A percentile compares a stretch with the other conserved stretches of the same genome.
phyloP scores from a whole-genome alignment of 1,140 invertebrate species.

The Conopomorpha cramerella region DNA sequence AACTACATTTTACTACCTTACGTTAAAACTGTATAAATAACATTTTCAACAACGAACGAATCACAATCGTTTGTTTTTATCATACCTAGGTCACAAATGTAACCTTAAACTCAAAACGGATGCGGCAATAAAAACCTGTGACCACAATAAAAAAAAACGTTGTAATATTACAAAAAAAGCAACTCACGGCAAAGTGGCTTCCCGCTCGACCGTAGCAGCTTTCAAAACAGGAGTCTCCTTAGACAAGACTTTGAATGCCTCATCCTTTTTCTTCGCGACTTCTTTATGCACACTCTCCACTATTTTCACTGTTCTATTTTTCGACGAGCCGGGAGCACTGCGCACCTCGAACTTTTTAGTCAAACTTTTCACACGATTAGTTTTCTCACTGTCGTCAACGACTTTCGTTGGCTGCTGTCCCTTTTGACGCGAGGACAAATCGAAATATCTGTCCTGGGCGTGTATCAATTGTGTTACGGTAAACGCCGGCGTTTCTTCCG shows the following conservation, averaged over 20 bases:
- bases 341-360: conserved; percentile 1
- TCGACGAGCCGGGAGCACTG: conserved; percentile 4
- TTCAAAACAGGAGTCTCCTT: conserved; percentile 14
- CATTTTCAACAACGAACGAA: too few relatives aligned
- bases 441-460: conserved; percentile 46
- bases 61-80: too few relatives aligned
- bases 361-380: conserved; percentile 2
- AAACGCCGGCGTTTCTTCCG: conserved; percentile 19
- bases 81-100: too few relatives aligned
- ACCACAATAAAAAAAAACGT: background rate
- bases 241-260: conserved; percentile 25
- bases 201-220: conserved; percentile 9
- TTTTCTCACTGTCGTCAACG: conserved; percentile 3
- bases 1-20: too few relatives aligned
- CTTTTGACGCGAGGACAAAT: conserved; percentile 25
- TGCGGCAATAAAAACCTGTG: background rate
- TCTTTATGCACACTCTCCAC: conserved; percentile 7
- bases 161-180: too few relatives aligned
- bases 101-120: too few relatives aligned
- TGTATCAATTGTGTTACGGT: conserved; percentile 46
- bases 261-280: conserved; percentile 12
- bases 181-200: conserved; percentile 31
- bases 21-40: too few relatives aligned
- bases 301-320: background rate
- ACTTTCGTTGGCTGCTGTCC: background rate